Evolutionary conservation across 2,888 invertebrate species (phyloP).

Genomic region (Formica aserva): DNA sequence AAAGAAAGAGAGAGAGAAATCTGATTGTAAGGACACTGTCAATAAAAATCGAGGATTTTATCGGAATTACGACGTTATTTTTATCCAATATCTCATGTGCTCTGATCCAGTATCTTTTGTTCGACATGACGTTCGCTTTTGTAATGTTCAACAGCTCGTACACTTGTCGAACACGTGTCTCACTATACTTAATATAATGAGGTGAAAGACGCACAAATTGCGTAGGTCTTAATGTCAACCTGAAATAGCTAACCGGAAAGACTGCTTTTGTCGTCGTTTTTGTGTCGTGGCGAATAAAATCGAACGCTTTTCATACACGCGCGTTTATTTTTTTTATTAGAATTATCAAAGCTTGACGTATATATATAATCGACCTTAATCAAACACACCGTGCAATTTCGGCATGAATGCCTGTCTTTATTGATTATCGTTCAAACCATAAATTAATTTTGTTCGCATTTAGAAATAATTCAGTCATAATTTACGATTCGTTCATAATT

Average conservation of each 20-base stretch:
- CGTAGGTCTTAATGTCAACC: constrained; percentile 50
- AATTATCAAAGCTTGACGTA: constrained; percentile 7
- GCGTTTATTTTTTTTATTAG: constrained; percentile 14
- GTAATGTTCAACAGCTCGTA: constrained; percentile 36
- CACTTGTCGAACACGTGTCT: background rate
- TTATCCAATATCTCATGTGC: constrained; percentile 45
- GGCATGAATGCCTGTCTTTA: background rate
- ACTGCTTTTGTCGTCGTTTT: background rate
- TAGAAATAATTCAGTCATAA: background rate
- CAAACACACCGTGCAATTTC: constrained; percentile 19
- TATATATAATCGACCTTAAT: constrained; percentile 8
- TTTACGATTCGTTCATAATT: constrained; percentile 1
- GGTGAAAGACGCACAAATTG: constrained; percentile 11
- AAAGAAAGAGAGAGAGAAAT: constrained; percentile 18
- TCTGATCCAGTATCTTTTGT: constrained; percentile 14
- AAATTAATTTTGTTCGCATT: constrained; percentile 4
- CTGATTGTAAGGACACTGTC: constrained; percentile 35
- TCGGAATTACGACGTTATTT: constrained; percentile 58
- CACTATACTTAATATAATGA: constrained; percentile 21
- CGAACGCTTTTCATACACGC: background rate
- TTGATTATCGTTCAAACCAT: constrained; percentile 26
- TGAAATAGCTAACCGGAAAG: constrained; percentile 29
- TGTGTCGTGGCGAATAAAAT: constrained; percentile 5
- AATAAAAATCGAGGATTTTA: constrained; percentile 48
- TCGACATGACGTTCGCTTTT: constrained; percentile 21